Evolutionary conservation across 2,113 vertebrate species (phyloP), one percentile per base, ranked within the genome.

Genomic region (Psilopsiagon aymara): DNA sequence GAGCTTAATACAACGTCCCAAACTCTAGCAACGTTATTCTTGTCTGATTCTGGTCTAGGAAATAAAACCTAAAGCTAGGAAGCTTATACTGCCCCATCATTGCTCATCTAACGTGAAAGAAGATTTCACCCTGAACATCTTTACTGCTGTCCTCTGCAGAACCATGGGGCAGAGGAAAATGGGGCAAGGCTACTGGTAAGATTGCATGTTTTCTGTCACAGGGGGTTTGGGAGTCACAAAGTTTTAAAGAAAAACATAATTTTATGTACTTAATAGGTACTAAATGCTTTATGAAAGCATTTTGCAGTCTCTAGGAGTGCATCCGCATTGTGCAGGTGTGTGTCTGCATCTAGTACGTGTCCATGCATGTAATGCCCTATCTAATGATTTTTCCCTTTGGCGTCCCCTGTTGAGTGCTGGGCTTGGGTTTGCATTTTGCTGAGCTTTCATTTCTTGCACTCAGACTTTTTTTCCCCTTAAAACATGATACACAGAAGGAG

Each of bases 381-480:
- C 92, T 96, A 95, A 96, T 69, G 90, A 97, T 96, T 96, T 95
- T 82, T 80, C 77, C 55, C 82, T 29, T 95, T 94, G 79, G 66
- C 77, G 94, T 95, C 96, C 76, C 80, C 79, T 90, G 31, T 94
- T 92, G 87, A 90, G 63, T 14, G 51, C 89, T 92, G 74, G 62
- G 66, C 83, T 89, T 66, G 35, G 49, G 74, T 94, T 82, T 89
- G 31, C 66, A 91, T 97, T 97, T 95, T 94, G 96, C 96, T 96
- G 94, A 96, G 55, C 44, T 95, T 94, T 93, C 68, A 90, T 78
- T 96, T 86, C 59, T 67, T 86, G 93, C 51, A 81, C 70, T 94
- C 52, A 62, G 41, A 60, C 21, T n/a, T 60, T 88, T 86, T 25
- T 4, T 1, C 2, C 35, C 55, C 18, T 43, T 71, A 86, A 78